Conservation (phyloP, 2,797 vertebrate species). For the Buphagus erythrorhynchus region DNA sequence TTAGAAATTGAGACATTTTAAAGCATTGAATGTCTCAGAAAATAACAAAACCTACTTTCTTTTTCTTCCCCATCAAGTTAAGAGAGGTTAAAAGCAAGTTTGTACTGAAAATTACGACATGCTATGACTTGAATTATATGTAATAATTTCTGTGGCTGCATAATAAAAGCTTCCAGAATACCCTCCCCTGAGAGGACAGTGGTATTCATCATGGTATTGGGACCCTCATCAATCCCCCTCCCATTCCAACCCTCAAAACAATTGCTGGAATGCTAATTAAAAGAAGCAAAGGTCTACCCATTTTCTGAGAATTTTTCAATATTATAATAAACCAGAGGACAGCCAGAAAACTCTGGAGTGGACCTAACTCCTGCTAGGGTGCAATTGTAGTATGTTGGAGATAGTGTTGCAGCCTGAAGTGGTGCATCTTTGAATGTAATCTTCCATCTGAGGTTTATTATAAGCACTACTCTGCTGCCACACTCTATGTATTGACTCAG, state of each 20-base stretch:
- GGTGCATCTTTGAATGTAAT: background rate
- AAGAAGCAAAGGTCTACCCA: background rate
- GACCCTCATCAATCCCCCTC: background rate
- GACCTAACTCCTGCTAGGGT: background rate
- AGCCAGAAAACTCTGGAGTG: background rate
- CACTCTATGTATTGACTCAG: background rate
- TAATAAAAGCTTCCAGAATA: conserved; percentile 25
- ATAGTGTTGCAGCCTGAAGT: background rate
- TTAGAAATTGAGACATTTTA: background rate
- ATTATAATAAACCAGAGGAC: background rate
- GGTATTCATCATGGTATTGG: background rate
- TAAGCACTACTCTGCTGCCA: background rate
- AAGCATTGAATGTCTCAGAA: background rate
- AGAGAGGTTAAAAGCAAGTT: background rate
- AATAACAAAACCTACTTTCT: background rate
- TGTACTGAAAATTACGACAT: background rate
- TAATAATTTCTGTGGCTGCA: background rate
- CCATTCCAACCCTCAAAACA: background rate
- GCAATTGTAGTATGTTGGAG: background rate
- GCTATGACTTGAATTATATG: conserved; percentile 1
- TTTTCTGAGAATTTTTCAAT: background rate
- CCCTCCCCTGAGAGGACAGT: background rate
- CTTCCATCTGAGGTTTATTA: background rate
- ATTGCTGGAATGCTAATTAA: background rate
- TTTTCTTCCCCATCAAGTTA: background rate